Evolutionary conservation across 1,140 invertebrate genomes (phyloP), one percentile per base, ranked within the genome.

Genomic region (Wasmannia auropunctata): DNA sequence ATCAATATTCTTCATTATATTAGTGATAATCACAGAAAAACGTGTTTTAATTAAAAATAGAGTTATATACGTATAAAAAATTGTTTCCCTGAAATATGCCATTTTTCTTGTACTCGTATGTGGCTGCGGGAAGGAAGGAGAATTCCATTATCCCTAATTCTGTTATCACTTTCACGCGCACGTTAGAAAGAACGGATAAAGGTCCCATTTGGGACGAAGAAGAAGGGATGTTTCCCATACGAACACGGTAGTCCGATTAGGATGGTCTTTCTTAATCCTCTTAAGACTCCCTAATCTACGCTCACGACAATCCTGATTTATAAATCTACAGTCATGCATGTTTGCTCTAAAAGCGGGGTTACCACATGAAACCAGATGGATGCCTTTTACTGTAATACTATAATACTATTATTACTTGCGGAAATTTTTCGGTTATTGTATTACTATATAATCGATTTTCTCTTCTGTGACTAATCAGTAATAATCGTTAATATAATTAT

Each of bases 201-300:
- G 37, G 56, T 70, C 14, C 40, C 25, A 70, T 81, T 67, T 43
- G 25, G 25, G 22, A 22, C 11, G 74, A 54, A 60, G 76, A 51
- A 62, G 25, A 62, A 76, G 31, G 67, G 62, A 19, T 46, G 11
- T 25, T 40, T 40, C 51, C 40, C 40, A 69, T 63, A 40, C 51
- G 49, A 14, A 31, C 34, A 31, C 51, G 60, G n/a, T 76, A 69
- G 72, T 88, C 88, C 74, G 87, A 89, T 92, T 92, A 91, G 85
- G 74, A 69, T 65, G 77, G 90, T 88, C 87, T 87, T 58, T 84
- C 84, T 62, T 90, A 77, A 92, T 92, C 90, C 90, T 90, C 85
- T 91, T 91, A 91, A 88, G 81, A 76, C 85, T 76, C 51, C 77
- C 86, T 91, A 87, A 92, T 91, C 85, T 86, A 46, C 22, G 72